A percentile compares a stretch with the other conserved stretches of the same genome.
These are phyloP conservation scores for Aphis craccivora DNA, from an alignment of 1,140 invertebrate species.

Conservation along the genomic window DNA sequence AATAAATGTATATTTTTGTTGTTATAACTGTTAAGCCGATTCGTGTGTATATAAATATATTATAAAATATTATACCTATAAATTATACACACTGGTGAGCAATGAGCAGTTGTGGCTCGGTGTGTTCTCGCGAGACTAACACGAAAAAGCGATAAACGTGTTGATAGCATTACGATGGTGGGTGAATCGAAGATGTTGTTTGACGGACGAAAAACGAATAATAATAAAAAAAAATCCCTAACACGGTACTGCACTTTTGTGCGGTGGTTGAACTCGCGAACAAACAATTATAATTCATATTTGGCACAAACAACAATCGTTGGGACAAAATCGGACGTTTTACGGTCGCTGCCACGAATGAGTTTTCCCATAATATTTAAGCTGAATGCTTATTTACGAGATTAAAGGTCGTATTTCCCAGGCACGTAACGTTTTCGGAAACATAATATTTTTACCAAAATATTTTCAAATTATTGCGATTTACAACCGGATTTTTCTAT, in stretches of 20 bases:
- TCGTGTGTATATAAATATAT: background rate
- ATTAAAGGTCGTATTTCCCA: background rate
- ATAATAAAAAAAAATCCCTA: background rate
- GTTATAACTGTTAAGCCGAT: background rate
- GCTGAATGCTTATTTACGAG: background rate
- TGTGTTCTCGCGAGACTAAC: background rate
- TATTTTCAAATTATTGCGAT: background rate
- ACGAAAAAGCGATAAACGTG: background rate
- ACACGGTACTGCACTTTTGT: conserved; percentile 1
- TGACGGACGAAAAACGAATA: background rate
- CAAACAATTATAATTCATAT: background rate
- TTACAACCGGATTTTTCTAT: background rate
- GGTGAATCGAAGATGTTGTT: background rate
- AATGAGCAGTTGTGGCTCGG: background rate
- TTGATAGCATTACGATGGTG: background rate
- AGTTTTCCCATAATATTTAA: background rate
- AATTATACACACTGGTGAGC: background rate
- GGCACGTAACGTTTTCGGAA: background rate
- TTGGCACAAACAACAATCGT: background rate
- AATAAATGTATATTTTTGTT: background rate
- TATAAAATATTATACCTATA: background rate
- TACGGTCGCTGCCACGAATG: background rate
- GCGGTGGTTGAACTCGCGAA: too few species aligned
- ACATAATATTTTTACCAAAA: background rate
- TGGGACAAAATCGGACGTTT: background rate